A percentile compares a stretch with the other conserved stretches of the same genome.
These are phyloP conservation scores for Leptopterna dolabrata DNA, from an alignment of 2,888 invertebrate genomes.

Conservation along the genomic window DNA sequence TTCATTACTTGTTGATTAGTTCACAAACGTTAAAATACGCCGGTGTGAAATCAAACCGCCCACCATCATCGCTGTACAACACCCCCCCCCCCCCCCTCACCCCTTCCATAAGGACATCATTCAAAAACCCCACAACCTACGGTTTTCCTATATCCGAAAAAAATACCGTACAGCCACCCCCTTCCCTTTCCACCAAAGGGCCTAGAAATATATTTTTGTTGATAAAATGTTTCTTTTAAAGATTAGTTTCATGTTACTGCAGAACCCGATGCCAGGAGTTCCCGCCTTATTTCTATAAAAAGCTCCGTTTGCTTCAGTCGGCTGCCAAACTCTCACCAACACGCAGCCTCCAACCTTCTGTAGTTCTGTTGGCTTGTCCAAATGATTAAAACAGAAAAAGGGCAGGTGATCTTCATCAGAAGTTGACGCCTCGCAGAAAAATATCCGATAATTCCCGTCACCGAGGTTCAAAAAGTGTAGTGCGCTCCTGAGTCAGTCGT, in stretches of 20 bases:
- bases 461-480: slow-evolving; percentile 4
- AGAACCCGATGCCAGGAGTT: slow-evolving; percentile 58
- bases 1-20: no score
- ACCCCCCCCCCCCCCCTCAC: not conserved
- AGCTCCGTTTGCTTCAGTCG: slow-evolving; percentile 59
- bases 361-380: slow-evolving; percentile 42
- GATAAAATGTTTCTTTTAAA: slow-evolving; percentile 45
- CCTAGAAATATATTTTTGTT: slow-evolving; percentile 39
- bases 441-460: not conserved
- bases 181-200: not conserved
- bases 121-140: not conserved
- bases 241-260: slow-evolving; percentile 56
- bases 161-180: not conserved
- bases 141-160: not conserved
- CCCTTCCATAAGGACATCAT: not conserved
- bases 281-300: slow-evolving; percentile 60
- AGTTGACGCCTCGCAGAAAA: not conserved
- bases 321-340: slow-evolving; percentile 59
- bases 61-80: no score
- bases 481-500: not conserved
- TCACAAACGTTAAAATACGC: no score
- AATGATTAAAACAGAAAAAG: slow-evolving; percentile 40
- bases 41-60: no score
- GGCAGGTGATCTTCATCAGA: slow-evolving; percentile 32
- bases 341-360: slow-evolving; percentile 43